Evolutionary conservation across 2,113 vertebrate genomes (phyloP), one percentile per base, ranked within the genome.

Genomic region (Cololabis saira): DNA sequence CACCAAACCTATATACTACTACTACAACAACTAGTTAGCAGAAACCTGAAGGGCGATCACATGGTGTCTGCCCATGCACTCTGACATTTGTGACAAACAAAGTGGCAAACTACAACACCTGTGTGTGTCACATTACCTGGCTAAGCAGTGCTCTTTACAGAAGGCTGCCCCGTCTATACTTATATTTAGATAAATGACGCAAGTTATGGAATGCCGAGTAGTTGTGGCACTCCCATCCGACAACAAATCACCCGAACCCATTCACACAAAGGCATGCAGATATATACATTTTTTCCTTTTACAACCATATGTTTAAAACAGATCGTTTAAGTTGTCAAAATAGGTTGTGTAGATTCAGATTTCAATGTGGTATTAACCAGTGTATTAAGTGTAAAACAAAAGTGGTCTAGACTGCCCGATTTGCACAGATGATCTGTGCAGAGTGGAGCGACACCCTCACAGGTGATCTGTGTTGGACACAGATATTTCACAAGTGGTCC

Each of bases 131-230:
- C 17, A 19, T 66, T 60, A 72, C 41, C 45, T 61, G 42, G 17
- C 51, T 12, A 7, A 49, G 37, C 10, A 37, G 15, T 9, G 45
- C 11, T 41, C 7, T 24, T 22, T 19, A 53, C 33, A 49, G 15
- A 2, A 18, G 22, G 58, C 27, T 30, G 19, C 47, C 18, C 24
- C 5, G 22, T 4, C 16, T 4, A 19, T 33, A 30, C 30, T 10
- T 79, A 68, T 48, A 50, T 53, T 22, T 74, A 75, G 51, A 64
- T 22, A 19, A 41, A 21, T 61, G 74, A 55, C 22, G 15, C 58
- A 55, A 14, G 44, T 45, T 18, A 7, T 45, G 70, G 70, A 84
- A 77, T 71, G 74, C 48, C 21, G 70, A 68, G 45, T 44, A 51
- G 55, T 45, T 51, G 45, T 24, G 47, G 45, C 51, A 69, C 60